Conservation (phyloP, 2,113 vertebrate genomes). For the Anhinga anhinga region DNA sequence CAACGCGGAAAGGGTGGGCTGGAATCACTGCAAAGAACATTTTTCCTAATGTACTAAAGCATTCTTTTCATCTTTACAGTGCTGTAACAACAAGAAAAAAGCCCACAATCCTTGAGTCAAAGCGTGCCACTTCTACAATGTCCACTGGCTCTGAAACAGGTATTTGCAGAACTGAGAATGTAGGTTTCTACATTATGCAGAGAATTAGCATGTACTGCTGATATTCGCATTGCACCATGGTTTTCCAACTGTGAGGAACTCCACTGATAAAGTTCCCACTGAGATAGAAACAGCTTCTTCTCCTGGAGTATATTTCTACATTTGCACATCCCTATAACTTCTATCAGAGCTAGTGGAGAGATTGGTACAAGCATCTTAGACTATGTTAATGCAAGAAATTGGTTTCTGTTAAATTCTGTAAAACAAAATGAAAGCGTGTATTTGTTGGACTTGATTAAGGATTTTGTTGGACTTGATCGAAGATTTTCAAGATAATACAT, state of each 20-base stretch:
- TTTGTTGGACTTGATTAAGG: not conserved
- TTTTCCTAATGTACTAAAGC: not conserved
- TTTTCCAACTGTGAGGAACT: not conserved
- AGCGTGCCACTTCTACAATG: not conserved
- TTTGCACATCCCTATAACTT: not conserved
- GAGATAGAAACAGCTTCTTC: not conserved
- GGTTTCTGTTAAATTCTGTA: not conserved
- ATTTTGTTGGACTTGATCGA: not conserved
- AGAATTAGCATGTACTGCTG: not conserved
- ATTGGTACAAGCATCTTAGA: not conserved
- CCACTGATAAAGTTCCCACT: not conserved
- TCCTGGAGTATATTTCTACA: not conserved
- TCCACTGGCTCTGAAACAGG: not conserved
- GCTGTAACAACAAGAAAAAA: not conserved
- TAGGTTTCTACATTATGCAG: not conserved
- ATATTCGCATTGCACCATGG: not conserved
- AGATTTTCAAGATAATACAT: not conserved
- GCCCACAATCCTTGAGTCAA: not conserved
- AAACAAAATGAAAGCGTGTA: not conserved
- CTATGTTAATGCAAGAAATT: not conserved
- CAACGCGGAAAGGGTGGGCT: not conserved
- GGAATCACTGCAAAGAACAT: not conserved
- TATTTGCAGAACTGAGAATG: not conserved
- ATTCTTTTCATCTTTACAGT: not conserved
- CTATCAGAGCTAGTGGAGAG: not conserved